Conservation (phyloP, 2,888 invertebrate genomes). For the Tortrix viridana region DNA sequence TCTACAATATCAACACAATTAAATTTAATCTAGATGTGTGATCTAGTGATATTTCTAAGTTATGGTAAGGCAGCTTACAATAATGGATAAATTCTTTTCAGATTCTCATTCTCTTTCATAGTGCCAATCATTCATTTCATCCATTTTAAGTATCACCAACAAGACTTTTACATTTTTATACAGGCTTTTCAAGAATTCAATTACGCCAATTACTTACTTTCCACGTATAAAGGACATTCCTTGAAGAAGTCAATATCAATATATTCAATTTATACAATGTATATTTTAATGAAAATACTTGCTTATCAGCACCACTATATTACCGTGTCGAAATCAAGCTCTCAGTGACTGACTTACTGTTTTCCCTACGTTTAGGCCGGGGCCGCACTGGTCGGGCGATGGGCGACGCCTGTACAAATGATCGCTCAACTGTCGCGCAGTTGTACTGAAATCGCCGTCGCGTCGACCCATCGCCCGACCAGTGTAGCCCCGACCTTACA, state of each 20-base stretch:
- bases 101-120: constrained; percentile 36
- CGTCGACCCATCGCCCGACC: no score
- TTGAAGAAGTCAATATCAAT: neutral
- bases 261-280: constrained; percentile 2
- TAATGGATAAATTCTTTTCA: constrained; percentile 27
- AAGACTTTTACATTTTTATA: neutral
- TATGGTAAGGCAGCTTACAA: constrained; percentile 42
- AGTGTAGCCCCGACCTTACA: no score
- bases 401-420: no score
- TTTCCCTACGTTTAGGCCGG: no score
- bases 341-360: constrained; percentile 15
- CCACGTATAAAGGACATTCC: neutral
- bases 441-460: no score
- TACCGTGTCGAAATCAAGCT: constrained; percentile 30
- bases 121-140: constrained; percentile 34
- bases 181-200: constrained; percentile 1
- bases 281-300: neutral
- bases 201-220: neutral
- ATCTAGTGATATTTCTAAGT: constrained; percentile 36
- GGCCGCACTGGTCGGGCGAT: no score
- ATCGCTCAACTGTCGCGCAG: no score
- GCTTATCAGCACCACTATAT: constrained; percentile 29
- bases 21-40: constrained; percentile 28
- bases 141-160: constrained; percentile 30
- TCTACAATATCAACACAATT: no score